Conservation (phyloP, 2,797 vertebrate species). For the Cynopterus sphinx region DNA sequence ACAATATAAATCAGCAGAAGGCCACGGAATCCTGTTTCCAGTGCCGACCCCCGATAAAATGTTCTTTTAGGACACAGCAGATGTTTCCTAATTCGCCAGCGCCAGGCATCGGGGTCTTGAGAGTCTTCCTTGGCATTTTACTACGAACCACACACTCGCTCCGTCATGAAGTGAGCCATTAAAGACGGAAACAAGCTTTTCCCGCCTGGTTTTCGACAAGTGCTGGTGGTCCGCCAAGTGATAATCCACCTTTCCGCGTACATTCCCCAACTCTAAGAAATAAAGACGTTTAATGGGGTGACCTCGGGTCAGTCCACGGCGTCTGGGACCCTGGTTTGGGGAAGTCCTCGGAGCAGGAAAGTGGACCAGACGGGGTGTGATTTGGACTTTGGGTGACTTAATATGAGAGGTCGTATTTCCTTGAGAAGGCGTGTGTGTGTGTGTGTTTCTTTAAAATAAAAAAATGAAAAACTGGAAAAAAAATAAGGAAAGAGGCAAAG, state of each 20-base stretch:
- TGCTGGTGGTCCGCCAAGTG: constrained; percentile 90
- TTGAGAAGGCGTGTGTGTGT: not conserved
- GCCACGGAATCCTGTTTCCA: constrained; percentile 80
- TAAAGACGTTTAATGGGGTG: constrained; percentile 78
- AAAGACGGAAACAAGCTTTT: constrained; percentile 90
- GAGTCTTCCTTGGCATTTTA: constrained; percentile 89
- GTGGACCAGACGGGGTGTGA: not conserved
- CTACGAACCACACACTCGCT: constrained; percentile 89
- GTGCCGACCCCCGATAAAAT: constrained; percentile 80
- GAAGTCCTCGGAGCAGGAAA: constrained; percentile 61
- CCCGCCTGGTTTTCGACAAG: constrained; percentile 88
- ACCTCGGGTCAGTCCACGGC: constrained; percentile 56
- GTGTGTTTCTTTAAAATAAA: not conserved
- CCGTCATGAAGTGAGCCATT: constrained; percentile 90
- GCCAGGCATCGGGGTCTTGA: constrained; percentile 87
- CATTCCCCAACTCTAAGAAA: constrained; percentile 78
- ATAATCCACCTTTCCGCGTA: constrained; percentile 89
- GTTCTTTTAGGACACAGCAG: constrained; percentile 88
- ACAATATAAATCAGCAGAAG: constrained; percentile 78
- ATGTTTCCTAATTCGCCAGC: constrained; percentile 92
- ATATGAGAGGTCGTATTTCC: not conserved
- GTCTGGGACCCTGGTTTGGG: constrained; percentile 49
- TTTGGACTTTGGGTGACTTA: not conserved
- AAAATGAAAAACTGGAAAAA: not conserved
- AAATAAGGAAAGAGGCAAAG: not conserved